Evolutionary conservation across 1,140 invertebrate species (phyloP).

Genomic region (Lepidurus couesii): DNA sequence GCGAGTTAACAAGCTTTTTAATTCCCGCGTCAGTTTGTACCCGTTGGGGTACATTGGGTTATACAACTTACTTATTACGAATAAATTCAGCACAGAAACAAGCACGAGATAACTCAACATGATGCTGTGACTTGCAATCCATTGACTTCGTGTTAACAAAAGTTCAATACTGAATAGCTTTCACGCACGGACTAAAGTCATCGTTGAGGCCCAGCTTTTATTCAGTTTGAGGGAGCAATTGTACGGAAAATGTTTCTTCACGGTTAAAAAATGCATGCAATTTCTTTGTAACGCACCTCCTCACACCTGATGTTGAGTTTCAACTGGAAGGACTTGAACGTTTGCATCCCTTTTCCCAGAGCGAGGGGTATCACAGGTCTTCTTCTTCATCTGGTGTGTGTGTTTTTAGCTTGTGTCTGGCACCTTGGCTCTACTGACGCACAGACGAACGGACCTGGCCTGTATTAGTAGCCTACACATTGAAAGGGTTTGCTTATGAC

Average conservation of each 20-base stretch:
- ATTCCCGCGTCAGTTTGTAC: neutral
- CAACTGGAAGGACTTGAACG: neutral
- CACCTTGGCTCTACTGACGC: too few species aligned
- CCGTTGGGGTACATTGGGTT: neutral
- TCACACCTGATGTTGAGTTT: neutral
- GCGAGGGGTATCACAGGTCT: neutral
- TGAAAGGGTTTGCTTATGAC: too few species aligned
- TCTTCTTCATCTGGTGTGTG: neutral
- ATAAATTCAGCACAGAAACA: neutral
- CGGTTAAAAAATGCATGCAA: neutral
- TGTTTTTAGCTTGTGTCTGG: neutral
- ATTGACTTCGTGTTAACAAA: neutral
- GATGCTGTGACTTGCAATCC: neutral
- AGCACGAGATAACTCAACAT: neutral
- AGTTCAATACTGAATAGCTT: neutral
- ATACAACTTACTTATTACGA: neutral
- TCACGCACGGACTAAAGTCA: neutral
- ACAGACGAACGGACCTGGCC: too few species aligned
- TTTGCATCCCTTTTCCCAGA: neutral
- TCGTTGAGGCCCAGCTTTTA: neutral
- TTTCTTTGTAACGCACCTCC: constrained; percentile 24
- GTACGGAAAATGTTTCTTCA: neutral
- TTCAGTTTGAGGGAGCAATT: neutral
- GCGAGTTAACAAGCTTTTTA: neutral
- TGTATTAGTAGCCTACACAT: too few species aligned